Evolutionary conservation across 2,888 invertebrate species (phyloP).

Genomic region (Nomada flava): DNA sequence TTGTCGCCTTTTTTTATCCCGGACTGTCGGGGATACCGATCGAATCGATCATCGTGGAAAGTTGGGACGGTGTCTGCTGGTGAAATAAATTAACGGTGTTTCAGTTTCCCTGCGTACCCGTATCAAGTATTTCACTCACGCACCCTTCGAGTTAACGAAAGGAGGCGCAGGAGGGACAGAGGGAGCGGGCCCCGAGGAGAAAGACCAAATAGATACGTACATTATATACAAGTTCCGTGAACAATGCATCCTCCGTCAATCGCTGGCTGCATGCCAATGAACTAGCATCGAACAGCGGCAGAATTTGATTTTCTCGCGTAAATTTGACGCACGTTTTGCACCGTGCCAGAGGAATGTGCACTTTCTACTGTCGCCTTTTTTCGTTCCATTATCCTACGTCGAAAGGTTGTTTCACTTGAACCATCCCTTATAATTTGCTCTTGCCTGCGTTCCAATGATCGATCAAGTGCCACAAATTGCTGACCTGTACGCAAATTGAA

Average conservation of each 20-base stretch:
- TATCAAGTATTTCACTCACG: slow-evolving; percentile 67
- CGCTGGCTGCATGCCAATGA: slow-evolving; percentile 76
- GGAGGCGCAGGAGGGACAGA: slow-evolving; percentile 27
- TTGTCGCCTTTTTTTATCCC: no score
- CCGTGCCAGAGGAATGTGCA: slow-evolving; percentile 40
- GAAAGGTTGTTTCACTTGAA: background rate
- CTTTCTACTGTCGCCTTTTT: slow-evolving; percentile 15
- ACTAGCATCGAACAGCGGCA: slow-evolving; percentile 34
- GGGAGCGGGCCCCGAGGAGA: slow-evolving; percentile 38
- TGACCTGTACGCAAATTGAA: no score
- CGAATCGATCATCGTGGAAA: background rate
- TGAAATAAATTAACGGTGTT: slow-evolving; percentile 47
- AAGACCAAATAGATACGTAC: slow-evolving; percentile 63
- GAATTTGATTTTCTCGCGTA: slow-evolving; percentile 56
- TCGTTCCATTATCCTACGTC: slow-evolving; percentile 3
- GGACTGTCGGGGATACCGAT: background rate
- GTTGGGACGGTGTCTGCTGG: slow-evolving; percentile 3
- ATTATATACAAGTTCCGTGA: slow-evolving; percentile 65
- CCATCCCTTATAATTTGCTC: no score
- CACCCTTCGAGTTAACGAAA: slow-evolving; percentile 51
- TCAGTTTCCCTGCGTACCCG: slow-evolving; percentile 65
- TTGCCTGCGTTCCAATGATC: background rate
- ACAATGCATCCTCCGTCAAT: slow-evolving; percentile 74
- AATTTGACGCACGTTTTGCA: slow-evolving; percentile 55
- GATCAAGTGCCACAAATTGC: background rate